phyloP scores from a whole-genome alignment of 2,888 invertebrate genomes.

The Actias luna region DNA sequence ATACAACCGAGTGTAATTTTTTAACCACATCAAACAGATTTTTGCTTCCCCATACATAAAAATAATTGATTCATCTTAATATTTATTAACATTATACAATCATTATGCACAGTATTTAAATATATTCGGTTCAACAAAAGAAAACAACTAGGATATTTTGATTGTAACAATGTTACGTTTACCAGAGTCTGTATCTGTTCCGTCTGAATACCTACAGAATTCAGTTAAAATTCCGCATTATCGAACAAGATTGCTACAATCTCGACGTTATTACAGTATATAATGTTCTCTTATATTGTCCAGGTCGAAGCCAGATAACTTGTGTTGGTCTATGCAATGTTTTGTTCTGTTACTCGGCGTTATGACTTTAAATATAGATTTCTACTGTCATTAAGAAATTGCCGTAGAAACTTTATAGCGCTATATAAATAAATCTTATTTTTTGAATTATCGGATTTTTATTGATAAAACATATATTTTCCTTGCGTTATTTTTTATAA shows the following conservation, averaged over 20 bases:
- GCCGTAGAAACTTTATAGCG: not conserved
- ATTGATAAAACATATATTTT: not conserved
- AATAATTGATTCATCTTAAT: too few species aligned
- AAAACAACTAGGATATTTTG: not conserved
- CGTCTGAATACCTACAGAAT: slow-evolving; percentile 16
- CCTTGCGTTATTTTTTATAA: not conserved
- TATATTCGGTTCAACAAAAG: not conserved
- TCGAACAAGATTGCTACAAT: slow-evolving; percentile 18
- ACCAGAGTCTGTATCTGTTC: slow-evolving; percentile 13
- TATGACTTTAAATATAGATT: slow-evolving; percentile 12
- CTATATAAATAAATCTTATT: not conserved
- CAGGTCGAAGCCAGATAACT: slow-evolving; percentile 8
- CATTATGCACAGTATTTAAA: too few species aligned
- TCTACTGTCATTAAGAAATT: not conserved
- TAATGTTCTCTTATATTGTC: slow-evolving; percentile 18
- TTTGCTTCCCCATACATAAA: too few species aligned
- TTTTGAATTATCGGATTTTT: not conserved
- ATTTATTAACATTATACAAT: too few species aligned
- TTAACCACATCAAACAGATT: too few species aligned
- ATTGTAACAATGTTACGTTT: not conserved
- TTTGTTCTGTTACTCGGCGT: slow-evolving; percentile 9
- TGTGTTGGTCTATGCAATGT: not conserved
- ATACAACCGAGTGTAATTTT: too few species aligned
- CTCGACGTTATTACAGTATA: slow-evolving; percentile 19
- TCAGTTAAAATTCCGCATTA: slow-evolving; percentile 21